Base-by-base conservation (phyloP, 1,140 invertebrate genomes). In the Melanaphis sacchari region DNA sequence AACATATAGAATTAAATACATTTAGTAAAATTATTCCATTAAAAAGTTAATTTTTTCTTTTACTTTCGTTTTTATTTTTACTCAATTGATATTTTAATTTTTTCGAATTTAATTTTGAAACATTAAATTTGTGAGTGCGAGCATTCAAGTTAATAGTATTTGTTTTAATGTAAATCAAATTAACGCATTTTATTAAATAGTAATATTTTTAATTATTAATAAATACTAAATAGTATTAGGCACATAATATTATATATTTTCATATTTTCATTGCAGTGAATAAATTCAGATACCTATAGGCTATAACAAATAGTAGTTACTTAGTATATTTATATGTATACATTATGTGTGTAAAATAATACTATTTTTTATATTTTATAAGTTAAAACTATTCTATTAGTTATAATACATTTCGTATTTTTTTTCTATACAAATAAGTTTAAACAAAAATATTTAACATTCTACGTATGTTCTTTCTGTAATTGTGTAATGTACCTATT, bases 401-500 rank as follows among this genome's bases (percentile, higher is more conserved):
- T 66, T 26, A 59, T 26, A 59, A 59, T 26, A 59, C 15, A 81
- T 81, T 81, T 81, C n/a, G 31, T n/a, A n/a, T 0, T 76, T 36
- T 40, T 38, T 82, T 82, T 9, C 6, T 1, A 9, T 40, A 82
- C 24, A 38, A 82, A 82, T 82, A 82, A 82, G 38, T 40, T 38
- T 40, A 82, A 82, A 38, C 24, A 82, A 38, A 40, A 82, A 82
- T 40, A 82, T 82, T 82, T 76, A 76, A 76, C n/a, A 41, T 82
- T 82, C 81, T 82, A 82, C 22, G 9, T 84, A 87, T 87, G 31
- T 41, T 43, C 18, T 11, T 87, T 43, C 22, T n/a, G 11, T 87
- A 43, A 87, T 87, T 87, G 41, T 87, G 41, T 87, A 87, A 87
- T 46, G 84, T 87, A 46, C 41, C 9, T 84, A 36, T 52, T 52